Percentiles rank a stretch among this genome's conserved stretches.
Conservation (phyloP, 2,113 vertebrate genomes). For the Scophthalmus maximus region DNA sequence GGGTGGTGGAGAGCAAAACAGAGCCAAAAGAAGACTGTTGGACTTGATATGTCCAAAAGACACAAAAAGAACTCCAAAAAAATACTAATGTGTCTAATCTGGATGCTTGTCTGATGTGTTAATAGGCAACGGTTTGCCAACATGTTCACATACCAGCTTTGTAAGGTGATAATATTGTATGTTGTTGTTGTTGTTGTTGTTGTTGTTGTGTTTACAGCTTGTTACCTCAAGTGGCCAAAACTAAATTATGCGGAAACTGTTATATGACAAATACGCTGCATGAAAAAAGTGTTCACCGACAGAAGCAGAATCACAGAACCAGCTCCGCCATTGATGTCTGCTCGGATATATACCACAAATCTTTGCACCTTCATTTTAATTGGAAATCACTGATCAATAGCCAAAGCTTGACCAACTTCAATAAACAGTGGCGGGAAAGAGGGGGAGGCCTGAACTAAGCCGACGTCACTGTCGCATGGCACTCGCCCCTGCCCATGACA, state of each 20-base stretch:
- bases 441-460: not conserved
- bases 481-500: not conserved
- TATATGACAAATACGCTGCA: not conserved
- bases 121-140: not conserved
- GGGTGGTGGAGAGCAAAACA: slow-evolving; percentile 1
- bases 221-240: not conserved
- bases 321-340: not conserved
- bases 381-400: not conserved
- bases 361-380: not conserved
- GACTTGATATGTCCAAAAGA: slow-evolving; percentile 11
- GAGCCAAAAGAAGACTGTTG: slow-evolving; percentile 17
- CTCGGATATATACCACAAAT: not conserved
- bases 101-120: not conserved
- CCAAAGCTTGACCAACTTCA: not conserved
- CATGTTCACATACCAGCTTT: not conserved
- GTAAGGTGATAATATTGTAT: not conserved
- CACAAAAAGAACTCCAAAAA: not conserved
- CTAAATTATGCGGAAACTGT: not conserved
- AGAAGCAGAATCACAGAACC: not conserved
- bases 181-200: too few species aligned
- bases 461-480: not conserved
- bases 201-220: not conserved
- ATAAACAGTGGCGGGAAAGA: not conserved
- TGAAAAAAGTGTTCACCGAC: not conserved
- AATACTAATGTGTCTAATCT: not conserved